Conservation (phyloP, 1,140 invertebrate genomes). For the Bactericera cockerelli region DNA sequence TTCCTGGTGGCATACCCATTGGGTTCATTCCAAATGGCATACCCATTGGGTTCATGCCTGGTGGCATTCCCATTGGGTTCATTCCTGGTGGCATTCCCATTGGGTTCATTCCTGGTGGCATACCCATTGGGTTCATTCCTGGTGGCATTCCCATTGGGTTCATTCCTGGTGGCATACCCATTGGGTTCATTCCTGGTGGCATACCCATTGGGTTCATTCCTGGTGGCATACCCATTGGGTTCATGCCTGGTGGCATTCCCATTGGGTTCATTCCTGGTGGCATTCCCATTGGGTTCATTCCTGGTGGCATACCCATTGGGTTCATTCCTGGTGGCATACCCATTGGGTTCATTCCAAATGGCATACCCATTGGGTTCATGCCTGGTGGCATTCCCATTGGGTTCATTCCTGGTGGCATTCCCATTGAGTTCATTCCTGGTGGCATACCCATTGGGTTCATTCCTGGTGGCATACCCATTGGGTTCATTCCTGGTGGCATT, state of each 20-base stretch:
- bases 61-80: background rate
- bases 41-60: no score
- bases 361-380: background rate
- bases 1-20: background rate
- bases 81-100: slow-evolving; percentile 1
- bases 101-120: background rate
- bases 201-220: background rate
- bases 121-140: background rate
- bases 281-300: no score
- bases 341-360: background rate
- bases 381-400: no score
- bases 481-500: no score
- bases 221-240: background rate
- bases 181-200: background rate
- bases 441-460: background rate
- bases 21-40: background rate
- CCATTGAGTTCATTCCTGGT: no score
- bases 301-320: no score
- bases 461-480: no score
- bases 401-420: no score
- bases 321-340: no score
- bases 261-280: no score
- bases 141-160: background rate
- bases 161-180: background rate
- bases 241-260: no score